Base-by-base conservation (phyloP, 2,797 vertebrate species). In the Melanotaenia parkinsoni region DNA sequence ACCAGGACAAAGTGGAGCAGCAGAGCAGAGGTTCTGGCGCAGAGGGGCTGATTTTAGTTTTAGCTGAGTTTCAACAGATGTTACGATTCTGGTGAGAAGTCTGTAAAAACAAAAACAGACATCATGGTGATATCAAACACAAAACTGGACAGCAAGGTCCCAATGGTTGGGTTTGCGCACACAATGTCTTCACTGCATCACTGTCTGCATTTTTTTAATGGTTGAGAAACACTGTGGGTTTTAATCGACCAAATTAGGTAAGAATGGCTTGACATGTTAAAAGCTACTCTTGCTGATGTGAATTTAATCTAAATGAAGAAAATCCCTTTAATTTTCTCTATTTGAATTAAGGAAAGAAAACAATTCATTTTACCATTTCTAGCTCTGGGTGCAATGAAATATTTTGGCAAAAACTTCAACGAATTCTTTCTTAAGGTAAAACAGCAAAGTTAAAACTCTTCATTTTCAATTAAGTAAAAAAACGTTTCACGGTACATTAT, bases 1-100 rank as follows among this genome's bases (percentile, higher is more conserved):
- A 11, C 24, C 67, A 14, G 76, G 26, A 53, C 30, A 32, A 12
- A 22, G 35, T 13, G 35, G 53, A 10, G 9, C 51, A 11, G 70
- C 67, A 62, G 63, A 60, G 9, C 63, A 50, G 20, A 76, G 9
- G 30, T 32, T 67, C 13, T 43, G 70, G 18, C 18, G 45, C 5
- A 37, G 53, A 51, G 68, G 18, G 1, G 38, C 70, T 28, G 56
- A 2, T 45, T 62, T 76, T 5, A 47, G 56, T 3, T 70, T 82
- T 50, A 16, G 65, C 38, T 81, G 68, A 54, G 53, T 70, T 35
- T 80, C 82, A 45, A 58, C 0, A 9, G 76, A 53, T 18, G 38
- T 43, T 35, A 87, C 56, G 13, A 91, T 66, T 71, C 85, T 83
- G 59, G 14, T n/a, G 43, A 90, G 26, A 47, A 81, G 28, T 51